Evolutionary conservation across 2,113 vertebrate species (phyloP), one percentile per base, ranked within the genome.

Genomic region (Thunnus thynnus): DNA sequence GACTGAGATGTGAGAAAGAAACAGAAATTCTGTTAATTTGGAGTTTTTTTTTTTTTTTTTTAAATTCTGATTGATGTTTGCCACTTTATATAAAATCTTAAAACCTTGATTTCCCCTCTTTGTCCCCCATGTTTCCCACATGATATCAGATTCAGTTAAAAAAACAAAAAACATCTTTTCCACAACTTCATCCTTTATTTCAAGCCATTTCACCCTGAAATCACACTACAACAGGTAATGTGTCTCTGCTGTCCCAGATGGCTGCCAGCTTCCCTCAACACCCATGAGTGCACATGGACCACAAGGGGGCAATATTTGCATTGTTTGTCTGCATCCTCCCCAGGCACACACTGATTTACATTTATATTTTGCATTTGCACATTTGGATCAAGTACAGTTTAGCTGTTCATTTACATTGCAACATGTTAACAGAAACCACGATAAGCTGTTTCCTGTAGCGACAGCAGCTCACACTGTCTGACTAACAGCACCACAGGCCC

Each of bases 251-350:
- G 83, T 84, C 81, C 88, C 86, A 83, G 54, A 79, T 72, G 82
- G 47, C 56, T 87, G 48, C 63, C 68, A 65, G 76, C 56, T 72
- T 27, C 72, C 83, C 73, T 72, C 56, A 80, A 56, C 83, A 83
- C 87, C 78, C 89, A 87, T 74, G 88, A 90, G 80, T 81, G 73
- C 73, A 73, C 69, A 80, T 10, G 17, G 67, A 80, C 97, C 98
- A 99, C 97, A 96, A 98, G 98, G 97, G 97, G 98, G 98, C 98
- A 98, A 96, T 97, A 95, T 95, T 96, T 96, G 96, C 96, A 94
- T 93, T 97, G 96, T 98, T 95, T 93, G 84, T 95, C 94, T 95
- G 89, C 89, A 78, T 86, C 75, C 65, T 92, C 87, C 86, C 74
- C 58, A 70, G 72, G 84, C 90, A 47, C 86, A 56, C 76, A 56